Percentiles rank a stretch among this genome's conserved stretches.
phyloP scores from a whole-genome alignment of 2,797 vertebrate genomes.

The Cryptoblepharus egeriae region DNA sequence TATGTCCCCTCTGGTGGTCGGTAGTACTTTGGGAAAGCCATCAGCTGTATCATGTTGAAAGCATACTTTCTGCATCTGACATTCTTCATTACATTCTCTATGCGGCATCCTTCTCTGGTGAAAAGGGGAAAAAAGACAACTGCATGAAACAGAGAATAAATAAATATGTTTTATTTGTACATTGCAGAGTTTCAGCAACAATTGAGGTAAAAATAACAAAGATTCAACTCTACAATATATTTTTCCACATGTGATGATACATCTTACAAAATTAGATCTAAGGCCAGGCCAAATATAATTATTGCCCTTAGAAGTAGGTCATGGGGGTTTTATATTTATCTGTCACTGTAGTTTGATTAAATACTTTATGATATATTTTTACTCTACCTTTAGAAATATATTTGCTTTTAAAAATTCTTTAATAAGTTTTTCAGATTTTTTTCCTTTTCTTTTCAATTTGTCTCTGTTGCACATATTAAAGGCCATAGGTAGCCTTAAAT shows the following conservation, averaged over 20 bases:
- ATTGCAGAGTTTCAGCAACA: constrained; percentile 84
- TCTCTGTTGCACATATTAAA: constrained; percentile 66
- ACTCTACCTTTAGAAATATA: constrained; percentile 79
- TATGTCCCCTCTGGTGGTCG: constrained; percentile 97
- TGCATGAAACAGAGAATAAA: constrained; percentile 84
- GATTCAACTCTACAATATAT: constrained; percentile 84
- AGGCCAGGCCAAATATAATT: constrained; percentile 84
- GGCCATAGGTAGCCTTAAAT: constrained; percentile 72
- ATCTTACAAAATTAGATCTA: constrained; percentile 88
- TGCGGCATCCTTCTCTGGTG: constrained; percentile 98
- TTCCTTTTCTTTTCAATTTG: neutral
- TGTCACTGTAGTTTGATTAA: constrained; percentile 63
- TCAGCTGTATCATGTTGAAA: constrained; percentile 99
- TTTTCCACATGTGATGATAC: constrained; percentile 84
- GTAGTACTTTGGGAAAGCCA: constrained; percentile 98
- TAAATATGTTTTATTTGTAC: constrained; percentile 87
- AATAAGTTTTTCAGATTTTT: constrained; percentile 64
- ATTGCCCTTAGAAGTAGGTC: constrained; percentile 80
- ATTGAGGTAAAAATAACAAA: constrained; percentile 87
- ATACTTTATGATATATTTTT: constrained; percentile 71
- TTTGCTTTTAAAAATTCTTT: constrained; percentile 71
- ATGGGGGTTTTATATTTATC: constrained; percentile 67
- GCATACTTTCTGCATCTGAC: constrained; percentile 98
- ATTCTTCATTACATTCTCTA: constrained; percentile 99
- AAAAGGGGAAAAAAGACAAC: constrained; percentile 81